phyloP scores from a whole-genome alignment of 2,113 vertebrate species.

The Cyanistes caeruleus region DNA sequence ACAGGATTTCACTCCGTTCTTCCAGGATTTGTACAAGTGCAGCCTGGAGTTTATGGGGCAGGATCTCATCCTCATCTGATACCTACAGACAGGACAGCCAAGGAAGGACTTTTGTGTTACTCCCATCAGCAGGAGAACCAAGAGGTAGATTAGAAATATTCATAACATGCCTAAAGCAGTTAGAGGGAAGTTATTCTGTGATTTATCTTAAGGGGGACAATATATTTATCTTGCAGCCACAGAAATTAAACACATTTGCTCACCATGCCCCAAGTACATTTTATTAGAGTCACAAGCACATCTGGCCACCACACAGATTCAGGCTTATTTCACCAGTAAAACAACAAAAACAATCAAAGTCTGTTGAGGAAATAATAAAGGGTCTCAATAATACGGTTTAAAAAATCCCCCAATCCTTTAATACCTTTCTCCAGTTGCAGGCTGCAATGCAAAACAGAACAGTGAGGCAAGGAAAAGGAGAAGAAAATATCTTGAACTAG shows the following conservation, averaged over 20 bases:
- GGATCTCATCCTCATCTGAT: constrained; percentile 93
- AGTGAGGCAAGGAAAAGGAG: constrained; percentile 27
- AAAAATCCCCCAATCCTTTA: neutral
- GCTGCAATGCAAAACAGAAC: constrained; percentile 43
- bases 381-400: neutral
- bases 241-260: neutral
- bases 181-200: neutral
- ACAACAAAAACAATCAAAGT: neutral
- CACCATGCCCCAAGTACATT: neutral
- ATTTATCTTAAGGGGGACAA: neutral
- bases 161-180: neutral
- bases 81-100: constrained; percentile 70
- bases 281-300: neutral
- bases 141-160: neutral
- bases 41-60: constrained; percentile 94
- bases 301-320: neutral
- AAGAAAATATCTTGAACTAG: neutral
- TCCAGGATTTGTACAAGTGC: constrained; percentile 91
- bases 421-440: constrained; percentile 57
- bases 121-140: neutral
- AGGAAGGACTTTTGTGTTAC: neutral
- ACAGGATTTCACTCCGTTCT: constrained; percentile 86
- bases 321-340: neutral
- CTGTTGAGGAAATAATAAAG: neutral
- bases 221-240: neutral